Percentiles rank a stretch among this genome's conserved stretches.
These are phyloP conservation scores for Mastomys natalensis DNA, from an alignment of 2,113 vertebrate genomes.

Conservation along the genomic window DNA sequence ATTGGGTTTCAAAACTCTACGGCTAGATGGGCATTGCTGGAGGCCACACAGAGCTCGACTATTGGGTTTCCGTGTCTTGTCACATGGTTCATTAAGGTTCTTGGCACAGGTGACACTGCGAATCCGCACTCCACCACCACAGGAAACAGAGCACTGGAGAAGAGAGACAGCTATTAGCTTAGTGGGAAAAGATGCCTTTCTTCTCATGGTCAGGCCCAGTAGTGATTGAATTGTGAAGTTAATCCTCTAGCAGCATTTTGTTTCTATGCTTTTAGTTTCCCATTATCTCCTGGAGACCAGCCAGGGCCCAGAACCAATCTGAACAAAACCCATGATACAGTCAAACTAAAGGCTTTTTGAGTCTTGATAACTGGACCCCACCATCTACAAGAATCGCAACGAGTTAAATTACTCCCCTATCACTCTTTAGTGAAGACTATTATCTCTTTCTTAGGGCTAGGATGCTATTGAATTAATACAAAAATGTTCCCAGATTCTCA, in stretches of 20 bases:
- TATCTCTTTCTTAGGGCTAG: not conserved
- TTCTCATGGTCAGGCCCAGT: not conserved
- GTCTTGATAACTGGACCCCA: not conserved
- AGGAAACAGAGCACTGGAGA: conserved; percentile 94
- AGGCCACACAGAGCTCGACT: conserved; percentile 94
- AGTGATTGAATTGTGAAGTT: not conserved
- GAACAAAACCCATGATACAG: not conserved
- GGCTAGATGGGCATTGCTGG: conserved; percentile 91
- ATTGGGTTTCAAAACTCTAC: conserved; percentile 80
- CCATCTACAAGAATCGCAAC: not conserved
- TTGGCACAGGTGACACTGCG: conserved; percentile 91
- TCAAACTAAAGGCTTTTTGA: not conserved
- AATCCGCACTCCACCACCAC: conserved; percentile 93
- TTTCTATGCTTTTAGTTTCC: not conserved
- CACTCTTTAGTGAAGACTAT: not conserved
- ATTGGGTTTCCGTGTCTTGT: conserved; percentile 91
- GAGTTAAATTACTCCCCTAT: not conserved
- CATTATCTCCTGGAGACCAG: not conserved
- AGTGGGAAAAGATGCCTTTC: not conserved
- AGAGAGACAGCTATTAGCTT: conserved; percentile 58
- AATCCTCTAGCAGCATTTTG: not conserved
- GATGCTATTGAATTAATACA: not conserved
- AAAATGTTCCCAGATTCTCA: not conserved
- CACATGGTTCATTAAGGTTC: conserved; percentile 88
- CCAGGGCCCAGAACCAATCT: not conserved